phyloP scores from a whole-genome alignment of 2,888 invertebrate species.

The Ypsolopha sequella region DNA sequence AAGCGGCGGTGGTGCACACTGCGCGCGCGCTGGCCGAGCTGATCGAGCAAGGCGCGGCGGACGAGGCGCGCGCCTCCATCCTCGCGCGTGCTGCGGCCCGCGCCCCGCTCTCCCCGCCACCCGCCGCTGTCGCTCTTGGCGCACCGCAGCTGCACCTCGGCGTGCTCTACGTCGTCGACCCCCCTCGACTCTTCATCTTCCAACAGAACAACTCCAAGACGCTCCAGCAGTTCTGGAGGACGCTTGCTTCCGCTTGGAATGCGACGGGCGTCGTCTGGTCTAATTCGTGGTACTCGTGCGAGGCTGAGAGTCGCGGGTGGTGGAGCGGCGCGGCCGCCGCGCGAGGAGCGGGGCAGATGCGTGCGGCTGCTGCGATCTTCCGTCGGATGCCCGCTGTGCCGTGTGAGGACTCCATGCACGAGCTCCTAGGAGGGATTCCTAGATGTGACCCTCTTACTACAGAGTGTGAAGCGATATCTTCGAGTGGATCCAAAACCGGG shows the following conservation, averaged over 20 bases:
- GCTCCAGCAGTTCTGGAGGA: slow-evolving; percentile 68
- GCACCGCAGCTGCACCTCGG: slow-evolving; percentile 63
- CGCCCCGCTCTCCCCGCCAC: slow-evolving; percentile 45
- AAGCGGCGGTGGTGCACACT: slow-evolving; percentile 52
- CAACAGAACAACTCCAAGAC: slow-evolving; percentile 62
- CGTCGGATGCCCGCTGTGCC: slow-evolving; percentile 75
- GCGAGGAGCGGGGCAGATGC: slow-evolving; percentile 39
- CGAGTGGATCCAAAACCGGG: slow-evolving; percentile 20
- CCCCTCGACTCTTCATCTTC: slow-evolving; percentile 47
- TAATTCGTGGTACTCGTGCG: slow-evolving; percentile 60
- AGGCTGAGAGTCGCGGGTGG: slow-evolving; percentile 40
- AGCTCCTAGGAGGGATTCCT: slow-evolving; percentile 74
- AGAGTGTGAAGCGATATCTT: slow-evolving; percentile 44
- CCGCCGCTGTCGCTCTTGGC: slow-evolving; percentile 58
- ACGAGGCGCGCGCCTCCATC: slow-evolving; percentile 47
- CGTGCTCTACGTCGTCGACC: slow-evolving; percentile 53
- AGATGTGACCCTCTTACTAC: slow-evolving; percentile 45
- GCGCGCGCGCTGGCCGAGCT: slow-evolving; percentile 59
- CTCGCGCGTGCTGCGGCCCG: slow-evolving; percentile 56
- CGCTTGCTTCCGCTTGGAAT: slow-evolving; percentile 63
- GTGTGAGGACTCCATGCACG: slow-evolving; percentile 77
- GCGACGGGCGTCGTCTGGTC: slow-evolving; percentile 56
- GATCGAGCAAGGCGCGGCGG: slow-evolving; percentile 48
- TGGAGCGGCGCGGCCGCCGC: slow-evolving; percentile 63
- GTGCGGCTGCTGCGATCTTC: slow-evolving; percentile 74